Conservation (phyloP, 2,888 invertebrate species). For the Plagodis dolabraria region DNA sequence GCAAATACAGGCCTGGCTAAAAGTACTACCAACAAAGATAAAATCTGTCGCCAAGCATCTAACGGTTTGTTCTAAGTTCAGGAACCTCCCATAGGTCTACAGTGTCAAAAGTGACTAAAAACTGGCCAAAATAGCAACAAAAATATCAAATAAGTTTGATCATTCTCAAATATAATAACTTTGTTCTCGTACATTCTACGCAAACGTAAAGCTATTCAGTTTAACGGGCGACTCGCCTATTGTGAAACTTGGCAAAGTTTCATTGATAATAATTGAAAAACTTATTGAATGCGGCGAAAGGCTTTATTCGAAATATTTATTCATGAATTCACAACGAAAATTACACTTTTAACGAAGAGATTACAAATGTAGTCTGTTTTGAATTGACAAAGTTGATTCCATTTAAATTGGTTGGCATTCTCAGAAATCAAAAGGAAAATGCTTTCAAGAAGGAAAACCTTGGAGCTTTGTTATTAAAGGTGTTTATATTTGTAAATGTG, state of each 20-base stretch:
- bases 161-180: neutral
- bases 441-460: neutral
- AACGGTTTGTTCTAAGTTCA: no score
- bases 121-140: no score
- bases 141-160: no score
- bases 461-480: neutral
- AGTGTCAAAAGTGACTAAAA: no score
- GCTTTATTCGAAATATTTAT: constrained; percentile 41
- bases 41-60: no score
- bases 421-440: constrained; percentile 1
- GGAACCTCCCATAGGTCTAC: no score
- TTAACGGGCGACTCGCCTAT: constrained; percentile 32
- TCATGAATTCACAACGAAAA: constrained; percentile 34
- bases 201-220: constrained; percentile 16
- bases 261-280: constrained; percentile 57
- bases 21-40: no score
- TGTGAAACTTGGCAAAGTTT: constrained; percentile 48
- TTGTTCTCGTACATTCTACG: neutral
- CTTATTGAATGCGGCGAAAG: constrained; percentile 52
- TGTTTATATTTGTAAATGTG: neutral
- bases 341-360: constrained; percentile 27
- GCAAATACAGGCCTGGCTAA: no score
- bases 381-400: neutral
- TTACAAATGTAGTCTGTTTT: constrained; percentile 30
- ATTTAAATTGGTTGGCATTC: constrained; percentile 13